Base-by-base conservation (phyloP, 2,113 vertebrate species). In the Syngnathus scovelli region DNA sequence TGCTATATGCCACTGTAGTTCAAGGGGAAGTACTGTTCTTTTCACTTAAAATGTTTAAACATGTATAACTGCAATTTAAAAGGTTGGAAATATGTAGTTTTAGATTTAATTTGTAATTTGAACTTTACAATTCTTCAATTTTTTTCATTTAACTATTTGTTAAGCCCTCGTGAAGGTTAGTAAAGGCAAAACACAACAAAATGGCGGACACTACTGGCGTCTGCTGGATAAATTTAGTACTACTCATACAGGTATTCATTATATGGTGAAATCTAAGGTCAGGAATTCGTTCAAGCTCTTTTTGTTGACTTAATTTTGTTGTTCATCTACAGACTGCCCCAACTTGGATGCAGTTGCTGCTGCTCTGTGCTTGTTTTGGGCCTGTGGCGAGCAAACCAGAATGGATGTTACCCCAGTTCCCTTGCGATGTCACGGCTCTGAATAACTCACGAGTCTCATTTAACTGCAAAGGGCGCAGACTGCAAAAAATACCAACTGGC, bases 401-500 rank as follows among this genome's bases (percentile, higher is more conserved):
- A 1, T 83, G 77, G 83, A 82, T 78, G 71, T 51, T 67, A 2
- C 72, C 82, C 56, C 84, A 78, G 48, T 88, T 88, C 37, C 90
- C 90, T 46, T 90, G 93, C 51, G 81, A 91, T 1, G 71, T 89
- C 70, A 78, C 1, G 37, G 58, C 66, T 8, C 1, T 12, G n/a
- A 75, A 43, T 3, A 48, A 38, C 1, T 84, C 77, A 18, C 19
- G 36, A 68, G 8, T 83, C 6, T 11, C 67, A 10, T 90, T 92
- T 70, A 66, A 90, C 21, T 95, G 90, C 16, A 67, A n/a, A 1
- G 23, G 13, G 0, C 82, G 83, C 2, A 19, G 19, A 2, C 84
- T 95, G 33, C 18, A 23, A 10, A 2, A 16, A 0, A 78, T 96
- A 0, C 93, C 94, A 1, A 0, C 1, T 1, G 85, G 74, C 0